Evolutionary conservation across 2,888 invertebrate genomes (phyloP).

Genomic region (Timema podura): DNA sequence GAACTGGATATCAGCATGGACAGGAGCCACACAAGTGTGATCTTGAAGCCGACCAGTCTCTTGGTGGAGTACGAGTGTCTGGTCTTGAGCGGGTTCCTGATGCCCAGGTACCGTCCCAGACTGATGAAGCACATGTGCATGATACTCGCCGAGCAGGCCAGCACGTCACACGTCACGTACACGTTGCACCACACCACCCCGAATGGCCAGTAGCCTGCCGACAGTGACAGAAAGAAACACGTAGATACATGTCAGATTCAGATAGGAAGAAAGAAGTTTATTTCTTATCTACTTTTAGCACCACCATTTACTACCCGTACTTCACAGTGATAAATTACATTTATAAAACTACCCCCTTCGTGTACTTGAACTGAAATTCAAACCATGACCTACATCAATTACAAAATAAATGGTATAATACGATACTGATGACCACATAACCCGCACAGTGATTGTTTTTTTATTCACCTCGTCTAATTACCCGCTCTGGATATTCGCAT

Average conservation of each 20-base stretch:
- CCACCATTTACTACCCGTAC: too few species aligned
- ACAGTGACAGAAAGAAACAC: slow-evolving; percentile 2
- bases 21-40: slow-evolving; percentile 87
- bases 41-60: slow-evolving; percentile 78
- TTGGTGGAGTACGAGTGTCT: slow-evolving; percentile 76
- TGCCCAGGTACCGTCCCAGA: slow-evolving; percentile 82
- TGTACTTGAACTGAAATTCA: too few species aligned
- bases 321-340: too few species aligned
- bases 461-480: too few species aligned
- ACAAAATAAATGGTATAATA: too few species aligned
- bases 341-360: too few species aligned
- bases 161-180: slow-evolving; percentile 92
- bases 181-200: slow-evolving; percentile 90
- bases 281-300: too few species aligned
- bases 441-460: too few species aligned
- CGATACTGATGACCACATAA: too few species aligned
- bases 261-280: not conserved
- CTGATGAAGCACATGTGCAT: slow-evolving; percentile 94
- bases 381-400: too few species aligned
- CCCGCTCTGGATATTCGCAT: too few species aligned
- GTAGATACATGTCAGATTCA: not conserved
- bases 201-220: slow-evolving; percentile 87
- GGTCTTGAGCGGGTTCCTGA: slow-evolving; percentile 82
- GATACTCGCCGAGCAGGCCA: slow-evolving; percentile 93
- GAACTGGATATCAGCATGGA: slow-evolving; percentile 85